phyloP scores from a whole-genome alignment of 2,113 vertebrate species.

The Callocephalon fimbriatum region DNA sequence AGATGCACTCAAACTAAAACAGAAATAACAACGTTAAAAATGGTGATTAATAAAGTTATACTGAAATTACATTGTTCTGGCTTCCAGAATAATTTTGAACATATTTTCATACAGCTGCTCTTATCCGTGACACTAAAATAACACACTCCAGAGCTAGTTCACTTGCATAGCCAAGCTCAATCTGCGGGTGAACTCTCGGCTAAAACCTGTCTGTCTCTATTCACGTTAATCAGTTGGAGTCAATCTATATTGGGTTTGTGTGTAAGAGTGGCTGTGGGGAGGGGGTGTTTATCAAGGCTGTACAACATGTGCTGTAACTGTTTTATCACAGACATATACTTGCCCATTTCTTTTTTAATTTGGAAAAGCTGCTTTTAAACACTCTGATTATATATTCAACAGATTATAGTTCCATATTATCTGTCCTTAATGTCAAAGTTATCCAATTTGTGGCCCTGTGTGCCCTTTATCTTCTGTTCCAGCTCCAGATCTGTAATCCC shows the following conservation, averaged over 20 bases:
- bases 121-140: background rate
- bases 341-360: slow-evolving; percentile 36
- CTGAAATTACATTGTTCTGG: background rate
- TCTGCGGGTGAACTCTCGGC: background rate
- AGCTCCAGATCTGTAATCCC: slow-evolving; percentile 14
- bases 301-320: background rate
- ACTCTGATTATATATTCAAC: slow-evolving; percentile 3
- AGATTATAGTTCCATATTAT: slow-evolving; percentile 29
- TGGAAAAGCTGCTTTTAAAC: slow-evolving; percentile 60
- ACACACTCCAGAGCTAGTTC: slow-evolving; percentile 1
- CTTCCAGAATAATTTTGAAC: slow-evolving; percentile 43
- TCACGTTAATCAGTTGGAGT: background rate
- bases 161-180: background rate
- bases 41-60: background rate
- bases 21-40: background rate
- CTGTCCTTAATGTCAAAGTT: slow-evolving; percentile 16
- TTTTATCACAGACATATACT: background rate
- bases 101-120: slow-evolving; percentile 17
- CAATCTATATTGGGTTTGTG: background rate
- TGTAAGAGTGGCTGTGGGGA: background rate
- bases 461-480: slow-evolving; percentile 30
- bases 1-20: slow-evolving; percentile 5
- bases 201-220: background rate
- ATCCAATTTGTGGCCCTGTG: background rate
- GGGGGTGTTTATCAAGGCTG: background rate